Conservation (phyloP, 2,113 vertebrate genomes). For the Upupa epops region DNA sequence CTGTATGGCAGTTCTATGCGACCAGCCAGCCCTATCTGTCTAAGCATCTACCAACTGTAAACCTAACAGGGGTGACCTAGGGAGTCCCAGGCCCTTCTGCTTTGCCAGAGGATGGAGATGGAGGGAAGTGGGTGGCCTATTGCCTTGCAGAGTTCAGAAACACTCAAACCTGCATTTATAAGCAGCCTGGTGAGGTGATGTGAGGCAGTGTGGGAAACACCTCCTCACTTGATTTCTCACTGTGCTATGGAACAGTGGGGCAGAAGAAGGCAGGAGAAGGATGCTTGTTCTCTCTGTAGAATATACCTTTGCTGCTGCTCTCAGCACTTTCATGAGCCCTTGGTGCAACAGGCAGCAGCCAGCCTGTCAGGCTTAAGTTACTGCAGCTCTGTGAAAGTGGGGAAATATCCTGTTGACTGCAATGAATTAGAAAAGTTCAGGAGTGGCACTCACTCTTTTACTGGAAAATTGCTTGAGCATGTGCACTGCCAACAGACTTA, state of each 20-base stretch:
- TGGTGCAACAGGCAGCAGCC: slow-evolving; percentile 21
- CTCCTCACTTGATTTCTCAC: not conserved
- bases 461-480: slow-evolving; percentile 40
- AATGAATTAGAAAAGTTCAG: slow-evolving; percentile 61
- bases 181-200: not conserved
- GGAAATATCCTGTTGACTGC: slow-evolving; percentile 63
- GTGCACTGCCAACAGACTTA: slow-evolving; percentile 61
- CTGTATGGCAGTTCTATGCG: slow-evolving; percentile 22
- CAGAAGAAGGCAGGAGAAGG: not conserved
- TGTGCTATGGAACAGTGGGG: not conserved
- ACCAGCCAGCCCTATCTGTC: slow-evolving; percentile 39
- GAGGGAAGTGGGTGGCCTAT: not conserved
- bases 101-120: not conserved
- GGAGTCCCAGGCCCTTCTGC: slow-evolving; percentile 9
- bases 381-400: slow-evolving; percentile 52
- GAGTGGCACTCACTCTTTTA: slow-evolving; percentile 57
- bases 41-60: not conserved
- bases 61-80: slow-evolving; percentile 8
- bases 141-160: not conserved
- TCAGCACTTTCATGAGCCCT: slow-evolving; percentile 21
- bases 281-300: not conserved
- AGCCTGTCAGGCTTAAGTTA: slow-evolving; percentile 62
- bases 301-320: not conserved
- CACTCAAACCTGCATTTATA: not conserved
- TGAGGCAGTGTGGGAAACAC: not conserved